Percentiles rank a stretch among this genome's conserved stretches.
phyloP scores from a whole-genome alignment of 2,888 invertebrate species.

The Drosophila mimetica region DNA sequence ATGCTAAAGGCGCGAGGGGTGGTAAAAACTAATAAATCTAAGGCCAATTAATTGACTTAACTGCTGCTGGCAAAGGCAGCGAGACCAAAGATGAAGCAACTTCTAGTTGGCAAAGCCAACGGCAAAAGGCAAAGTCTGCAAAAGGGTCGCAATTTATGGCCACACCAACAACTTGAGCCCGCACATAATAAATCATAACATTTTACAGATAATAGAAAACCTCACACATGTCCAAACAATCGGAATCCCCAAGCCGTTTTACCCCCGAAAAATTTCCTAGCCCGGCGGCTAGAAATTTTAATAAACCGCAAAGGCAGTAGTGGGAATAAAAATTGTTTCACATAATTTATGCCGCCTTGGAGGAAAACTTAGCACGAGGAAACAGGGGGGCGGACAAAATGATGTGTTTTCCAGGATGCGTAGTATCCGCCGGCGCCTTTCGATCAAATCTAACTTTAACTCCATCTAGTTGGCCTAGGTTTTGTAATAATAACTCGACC shows the following conservation, averaged over 20 bases:
- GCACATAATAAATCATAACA: conserved; percentile 75
- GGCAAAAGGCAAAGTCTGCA: conserved; percentile 36
- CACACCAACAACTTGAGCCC: conserved; percentile 75
- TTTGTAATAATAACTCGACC: neutral
- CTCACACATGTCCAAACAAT: conserved; percentile 47
- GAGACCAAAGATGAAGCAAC: conserved; percentile 23
- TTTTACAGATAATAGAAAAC: conserved; percentile 74
- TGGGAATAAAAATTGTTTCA: conserved; percentile 44
- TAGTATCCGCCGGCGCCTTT: conserved; percentile 10
- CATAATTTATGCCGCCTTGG: conserved; percentile 49
- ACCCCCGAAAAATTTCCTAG: conserved; percentile 13
- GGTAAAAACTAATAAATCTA: conserved; percentile 75
- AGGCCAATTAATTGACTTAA: conserved; percentile 77
- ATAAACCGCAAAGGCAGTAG: conserved; percentile 45
- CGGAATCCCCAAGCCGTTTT: conserved; percentile 20
- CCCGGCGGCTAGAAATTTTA: conserved; percentile 59
- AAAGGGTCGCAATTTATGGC: conserved; percentile 65
- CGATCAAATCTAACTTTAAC: conserved; percentile 24
- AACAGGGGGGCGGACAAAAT: conserved; percentile 6
- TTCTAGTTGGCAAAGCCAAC: conserved; percentile 2
- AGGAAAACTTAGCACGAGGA: conserved; percentile 10
- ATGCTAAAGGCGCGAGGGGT: conserved; percentile 19
- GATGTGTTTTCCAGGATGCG: conserved; percentile 34
- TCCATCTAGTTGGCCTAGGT: neutral
- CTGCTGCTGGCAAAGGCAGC: conserved; percentile 61